These are phyloP conservation scores for Muschampia plurimacula DNA, from an alignment of 2,888 invertebrate species.

Conservation along the genomic window DNA sequence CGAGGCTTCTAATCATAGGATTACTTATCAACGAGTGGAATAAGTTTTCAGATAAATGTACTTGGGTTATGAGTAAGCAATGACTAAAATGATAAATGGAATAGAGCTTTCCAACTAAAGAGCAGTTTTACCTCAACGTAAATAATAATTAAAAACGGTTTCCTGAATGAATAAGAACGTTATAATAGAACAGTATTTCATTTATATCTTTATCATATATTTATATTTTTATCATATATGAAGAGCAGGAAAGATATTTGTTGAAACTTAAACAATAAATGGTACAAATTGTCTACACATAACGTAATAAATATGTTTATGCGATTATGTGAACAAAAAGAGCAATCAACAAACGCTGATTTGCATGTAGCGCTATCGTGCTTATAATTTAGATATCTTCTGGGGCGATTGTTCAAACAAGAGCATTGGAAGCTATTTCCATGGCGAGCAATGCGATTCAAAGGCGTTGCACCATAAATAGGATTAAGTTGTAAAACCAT, in stretches of 20 bases:
- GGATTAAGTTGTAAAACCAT: slow-evolving; percentile 60
- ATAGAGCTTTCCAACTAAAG: not conserved
- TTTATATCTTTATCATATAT: not conserved
- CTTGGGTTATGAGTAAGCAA: not conserved
- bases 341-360: slow-evolving; percentile 1
- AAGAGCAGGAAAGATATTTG: not conserved
- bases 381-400: slow-evolving; percentile 34
- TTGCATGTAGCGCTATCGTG: slow-evolving; percentile 21
- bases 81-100: not conserved
- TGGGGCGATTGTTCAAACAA: slow-evolving; percentile 37
- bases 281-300: too few relatives aligned
- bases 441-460: slow-evolving; percentile 40
- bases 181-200: not conserved
- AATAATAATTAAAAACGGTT: not conserved
- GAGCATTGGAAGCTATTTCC: slow-evolving; percentile 36
- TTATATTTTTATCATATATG: not conserved
- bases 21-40: not conserved
- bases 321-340: not conserved
- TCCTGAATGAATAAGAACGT: not conserved
- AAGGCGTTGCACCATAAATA: slow-evolving; percentile 47
- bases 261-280: not conserved
- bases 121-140: not conserved
- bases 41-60: slow-evolving; percentile 4
- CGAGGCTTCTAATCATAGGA: slow-evolving; percentile 15
- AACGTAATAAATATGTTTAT: not conserved